Percentiles rank a stretch among this genome's conserved stretches.
Evolutionary conservation across 2,888 invertebrate species (phyloP).

Genomic region (Callosobruchus maculatus): DNA sequence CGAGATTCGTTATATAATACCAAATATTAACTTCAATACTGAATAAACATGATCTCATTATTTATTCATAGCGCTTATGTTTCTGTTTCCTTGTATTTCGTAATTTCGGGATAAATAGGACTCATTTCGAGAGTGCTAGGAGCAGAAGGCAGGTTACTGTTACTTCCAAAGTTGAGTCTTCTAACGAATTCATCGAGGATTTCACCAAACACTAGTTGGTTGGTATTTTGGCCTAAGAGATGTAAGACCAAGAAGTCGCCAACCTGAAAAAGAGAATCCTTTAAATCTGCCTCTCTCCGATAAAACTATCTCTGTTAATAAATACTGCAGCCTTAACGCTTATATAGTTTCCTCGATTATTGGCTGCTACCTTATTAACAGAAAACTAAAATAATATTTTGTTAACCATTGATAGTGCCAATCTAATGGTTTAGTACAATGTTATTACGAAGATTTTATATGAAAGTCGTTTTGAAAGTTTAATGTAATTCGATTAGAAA

Average conservation of each 20-base stretch:
- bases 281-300: no score
- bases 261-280: conserved; percentile 62
- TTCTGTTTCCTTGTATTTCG: conserved; percentile 79
- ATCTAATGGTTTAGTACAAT: no score
- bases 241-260: conserved; percentile 84
- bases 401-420: no score
- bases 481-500: no score
- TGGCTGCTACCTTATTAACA: no score
- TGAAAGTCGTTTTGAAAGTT: no score
- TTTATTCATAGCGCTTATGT: conserved; percentile 55
- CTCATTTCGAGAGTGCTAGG: conserved; percentile 85
- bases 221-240: conserved; percentile 83
- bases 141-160: conserved; percentile 72
- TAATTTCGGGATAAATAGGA: conserved; percentile 77
- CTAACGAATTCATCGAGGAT: conserved; percentile 75
- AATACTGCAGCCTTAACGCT: no score
- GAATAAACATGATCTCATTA: background rate
- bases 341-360: no score
- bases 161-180: conserved; percentile 66
- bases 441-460: no score
- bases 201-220: conserved; percentile 74
- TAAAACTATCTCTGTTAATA: no score
- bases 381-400: no score
- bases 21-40: background rate
- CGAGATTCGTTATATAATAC: background rate